Base-by-base conservation (phyloP, 1,140 invertebrate species). In the Drosophila lini region DNA sequence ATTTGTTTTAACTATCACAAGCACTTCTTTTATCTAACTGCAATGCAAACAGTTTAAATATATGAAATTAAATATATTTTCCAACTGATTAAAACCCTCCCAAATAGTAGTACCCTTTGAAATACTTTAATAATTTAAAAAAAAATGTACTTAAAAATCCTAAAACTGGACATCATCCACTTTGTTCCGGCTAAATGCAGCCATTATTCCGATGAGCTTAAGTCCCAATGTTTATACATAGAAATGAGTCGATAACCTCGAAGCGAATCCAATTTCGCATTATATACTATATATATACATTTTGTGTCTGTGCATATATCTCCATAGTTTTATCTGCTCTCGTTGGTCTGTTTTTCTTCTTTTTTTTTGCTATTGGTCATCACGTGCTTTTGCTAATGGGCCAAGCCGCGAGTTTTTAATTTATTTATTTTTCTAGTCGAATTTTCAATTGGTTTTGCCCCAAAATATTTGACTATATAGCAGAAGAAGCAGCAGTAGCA, bases 131-230 rank as follows among this genome's bases (percentile, higher is more conserved):
- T 16, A 50, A n/a, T 7, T 15, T 3, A n/a, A 8, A 3, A 3
- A 41, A 41, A 8, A 16, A 2, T 16, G 5, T 3, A 8, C n/a
- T 28, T 11, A 16, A 28, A 28, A 13, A 7, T 19, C 32, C 16
- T n/a, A 62, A 45, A 22, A 13, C 25, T 28, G 0, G 5, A 28
- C 5, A 28, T 64, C 22, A 65, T 65, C 31, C 61, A 31, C 52
- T 56, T 58, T 56, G 60, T 81, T 81, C 53, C 53, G 61, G 32
- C 61, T 62, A 48, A 80, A 60, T 58, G 57, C 68, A 34, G 68
- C 61, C 74, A 74, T 74, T 79, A 73, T 58, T 56, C 22, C 36
- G 69, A 67, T 78, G 77, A 78, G 57, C 52, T 78, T 32, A 22
- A 57, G 22, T 56, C 32, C 45, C 50, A 3, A 36, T 22, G 32